phyloP scores from a whole-genome alignment of 2,113 vertebrate genomes.

The Acinonyx jubatus region DNA sequence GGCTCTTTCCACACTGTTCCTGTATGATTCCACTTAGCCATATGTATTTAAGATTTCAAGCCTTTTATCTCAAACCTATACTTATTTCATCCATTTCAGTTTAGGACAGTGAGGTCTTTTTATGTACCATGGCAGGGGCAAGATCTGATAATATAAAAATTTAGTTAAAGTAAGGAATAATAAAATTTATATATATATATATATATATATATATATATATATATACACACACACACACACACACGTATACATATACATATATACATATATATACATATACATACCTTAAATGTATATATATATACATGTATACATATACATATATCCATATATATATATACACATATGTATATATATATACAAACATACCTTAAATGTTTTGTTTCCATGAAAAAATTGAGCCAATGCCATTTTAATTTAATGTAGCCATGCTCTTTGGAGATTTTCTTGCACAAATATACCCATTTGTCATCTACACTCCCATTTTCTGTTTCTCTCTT shows the following conservation, averaged over 20 bases:
- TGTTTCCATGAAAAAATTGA: not conserved
- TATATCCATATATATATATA: no score
- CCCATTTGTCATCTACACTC: not conserved
- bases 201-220: no score
- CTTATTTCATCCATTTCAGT: not conserved
- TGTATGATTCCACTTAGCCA: not conserved
- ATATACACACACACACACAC: no score
- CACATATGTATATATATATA: no score
- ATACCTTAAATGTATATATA: no score
- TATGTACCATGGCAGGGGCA: not conserved
- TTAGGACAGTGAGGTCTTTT: not conserved
- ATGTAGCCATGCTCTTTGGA: not conserved
- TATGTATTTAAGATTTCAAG: not conserved
- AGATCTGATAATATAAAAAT: constrained; percentile 3
- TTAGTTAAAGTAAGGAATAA: not conserved
- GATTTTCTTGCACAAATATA: not conserved
- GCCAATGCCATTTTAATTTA: constrained; percentile 3
- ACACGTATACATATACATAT: no score
- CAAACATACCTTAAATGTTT: not conserved
- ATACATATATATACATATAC: no score
- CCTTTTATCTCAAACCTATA: not conserved
- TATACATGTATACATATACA: no score
- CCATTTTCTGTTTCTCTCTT: not conserved
- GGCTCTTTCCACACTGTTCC: not conserved
- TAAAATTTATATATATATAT: not conserved